Percentiles rank a stretch among this genome's conserved stretches.
Evolutionary conservation across 2,797 vertebrate genomes (phyloP).

Genomic region (Pseudomugil tenellus): DNA sequence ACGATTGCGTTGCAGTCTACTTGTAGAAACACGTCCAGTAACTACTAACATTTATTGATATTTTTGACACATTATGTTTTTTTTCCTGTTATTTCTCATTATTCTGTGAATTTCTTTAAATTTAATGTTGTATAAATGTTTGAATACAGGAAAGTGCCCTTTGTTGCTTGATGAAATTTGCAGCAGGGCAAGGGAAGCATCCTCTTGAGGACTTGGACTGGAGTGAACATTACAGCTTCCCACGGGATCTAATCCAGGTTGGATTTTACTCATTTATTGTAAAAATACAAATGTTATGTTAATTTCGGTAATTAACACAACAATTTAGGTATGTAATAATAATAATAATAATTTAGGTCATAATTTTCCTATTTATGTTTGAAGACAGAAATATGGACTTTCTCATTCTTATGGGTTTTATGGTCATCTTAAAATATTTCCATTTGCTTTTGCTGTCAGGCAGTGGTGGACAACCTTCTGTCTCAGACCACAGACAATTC

Average conservation of each 20-base stretch:
- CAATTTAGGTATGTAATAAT: no score
- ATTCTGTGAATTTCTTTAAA: not conserved
- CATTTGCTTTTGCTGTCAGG: slow-evolving; percentile 66
- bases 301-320: not conserved
- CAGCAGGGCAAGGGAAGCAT: slow-evolving; percentile 82
- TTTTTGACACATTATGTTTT: not conserved
- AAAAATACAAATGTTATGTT: not conserved
- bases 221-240: slow-evolving; percentile 89
- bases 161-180: slow-evolving; percentile 90
- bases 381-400: not conserved
- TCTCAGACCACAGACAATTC: slow-evolving; percentile 79
- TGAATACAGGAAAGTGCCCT: slow-evolving; percentile 85
- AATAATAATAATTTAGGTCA: no score
- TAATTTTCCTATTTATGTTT: not conserved
- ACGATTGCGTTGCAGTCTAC: not conserved
- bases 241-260: slow-evolving; percentile 86
- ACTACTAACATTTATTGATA: not conserved
- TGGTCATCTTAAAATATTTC: slow-evolving; percentile 7
- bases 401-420: not conserved
- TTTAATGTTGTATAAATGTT: not conserved
- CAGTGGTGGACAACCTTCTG: slow-evolving; percentile 84
- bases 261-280: slow-evolving; percentile 5
- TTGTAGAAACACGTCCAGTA: not conserved
- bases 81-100: no score
- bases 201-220: slow-evolving; percentile 87